Percentiles rank a stretch among this genome's conserved stretches.
Evolutionary conservation across 92 coral and sea anemone genomes (phyloP).

Genomic region (Epizoanthus rinbou): DNA sequence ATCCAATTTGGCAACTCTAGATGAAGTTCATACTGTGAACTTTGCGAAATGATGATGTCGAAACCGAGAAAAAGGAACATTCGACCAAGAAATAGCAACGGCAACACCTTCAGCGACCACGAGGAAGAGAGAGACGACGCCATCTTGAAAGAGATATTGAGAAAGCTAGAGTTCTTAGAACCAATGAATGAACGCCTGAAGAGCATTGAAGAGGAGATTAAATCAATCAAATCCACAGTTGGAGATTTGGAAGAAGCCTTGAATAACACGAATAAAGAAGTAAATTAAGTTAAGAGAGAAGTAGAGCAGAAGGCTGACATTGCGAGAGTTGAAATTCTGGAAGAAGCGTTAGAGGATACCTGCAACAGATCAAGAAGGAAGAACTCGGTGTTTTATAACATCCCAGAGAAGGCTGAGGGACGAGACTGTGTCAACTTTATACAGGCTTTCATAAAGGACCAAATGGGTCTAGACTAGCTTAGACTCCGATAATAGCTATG

Average conservation of each 20-base stretch:
- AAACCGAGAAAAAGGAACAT: too few relatives aligned
- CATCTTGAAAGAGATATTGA: constrained; percentile 23
- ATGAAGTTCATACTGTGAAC: too few relatives aligned
- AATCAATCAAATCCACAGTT: constrained; percentile 6
- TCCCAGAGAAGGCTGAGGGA: constrained; percentile 44
- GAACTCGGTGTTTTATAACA: constrained; percentile 34
- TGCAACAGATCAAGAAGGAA: constrained; percentile 34
- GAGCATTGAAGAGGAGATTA: constrained; percentile 26
- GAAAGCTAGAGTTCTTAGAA: constrained; percentile 26
- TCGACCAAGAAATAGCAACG: too few relatives aligned
- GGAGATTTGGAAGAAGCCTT: constrained; percentile 13
- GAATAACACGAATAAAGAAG: neutral
- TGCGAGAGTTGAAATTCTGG: constrained; percentile 2
- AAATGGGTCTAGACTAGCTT: constrained; percentile 7
- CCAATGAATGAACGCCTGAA: constrained; percentile 24
- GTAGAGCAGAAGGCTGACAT: constrained; percentile 25
- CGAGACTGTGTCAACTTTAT: neutral
- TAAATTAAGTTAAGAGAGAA: constrained; percentile 13
- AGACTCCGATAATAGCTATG: neutral
- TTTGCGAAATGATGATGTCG: too few relatives aligned
- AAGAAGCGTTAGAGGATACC: constrained; percentile 14
- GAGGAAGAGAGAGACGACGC: neutral
- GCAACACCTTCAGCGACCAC: too few relatives aligned
- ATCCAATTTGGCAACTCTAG: too few relatives aligned
- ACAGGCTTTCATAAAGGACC: neutral